phyloP scores from a whole-genome alignment of 2,113 vertebrate genomes.

The Laticauda laticaudata region DNA sequence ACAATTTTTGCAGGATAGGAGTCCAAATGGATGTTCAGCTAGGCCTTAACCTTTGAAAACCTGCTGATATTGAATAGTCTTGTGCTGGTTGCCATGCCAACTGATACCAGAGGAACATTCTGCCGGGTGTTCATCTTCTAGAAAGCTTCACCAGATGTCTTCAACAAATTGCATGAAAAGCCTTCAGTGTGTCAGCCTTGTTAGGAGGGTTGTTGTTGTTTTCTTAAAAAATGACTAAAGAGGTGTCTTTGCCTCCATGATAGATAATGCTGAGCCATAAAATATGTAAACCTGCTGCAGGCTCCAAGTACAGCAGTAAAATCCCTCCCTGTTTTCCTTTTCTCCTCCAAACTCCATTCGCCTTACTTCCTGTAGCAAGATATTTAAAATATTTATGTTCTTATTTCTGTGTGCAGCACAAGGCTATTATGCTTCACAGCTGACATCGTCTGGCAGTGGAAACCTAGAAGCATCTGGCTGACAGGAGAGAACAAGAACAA shows the following conservation, averaged over 20 bases:
- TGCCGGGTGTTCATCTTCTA: constrained; percentile 82
- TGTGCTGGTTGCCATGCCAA: constrained; percentile 98
- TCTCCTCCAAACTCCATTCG: constrained; percentile 17
- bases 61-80: constrained; percentile 90
- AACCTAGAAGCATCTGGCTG: constrained; percentile 83
- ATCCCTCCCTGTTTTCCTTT: constrained; percentile 60
- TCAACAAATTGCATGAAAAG: constrained; percentile 99
- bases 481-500: constrained; percentile 75
- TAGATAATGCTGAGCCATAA: constrained; percentile 76
- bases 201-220: constrained; percentile 73
- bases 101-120: constrained; percentile 90
- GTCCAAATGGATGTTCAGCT: constrained; percentile 99
- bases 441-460: constrained; percentile 79
- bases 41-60: constrained; percentile 92
- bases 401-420: constrained; percentile 84
- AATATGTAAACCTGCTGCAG: constrained; percentile 75
- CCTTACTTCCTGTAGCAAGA: constrained; percentile 74
- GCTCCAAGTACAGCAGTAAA: constrained; percentile 69
- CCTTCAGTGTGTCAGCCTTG: constrained; percentile 86
- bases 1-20: constrained; percentile 81
- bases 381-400: constrained; percentile 92
- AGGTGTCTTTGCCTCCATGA: constrained; percentile 75
- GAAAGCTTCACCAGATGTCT: constrained; percentile 98
- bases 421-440: constrained; percentile 82
- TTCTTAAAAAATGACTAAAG: constrained; percentile 72